Conservation (phyloP, 1,140 invertebrate genomes). For the Neuroterus valhalla region DNA sequence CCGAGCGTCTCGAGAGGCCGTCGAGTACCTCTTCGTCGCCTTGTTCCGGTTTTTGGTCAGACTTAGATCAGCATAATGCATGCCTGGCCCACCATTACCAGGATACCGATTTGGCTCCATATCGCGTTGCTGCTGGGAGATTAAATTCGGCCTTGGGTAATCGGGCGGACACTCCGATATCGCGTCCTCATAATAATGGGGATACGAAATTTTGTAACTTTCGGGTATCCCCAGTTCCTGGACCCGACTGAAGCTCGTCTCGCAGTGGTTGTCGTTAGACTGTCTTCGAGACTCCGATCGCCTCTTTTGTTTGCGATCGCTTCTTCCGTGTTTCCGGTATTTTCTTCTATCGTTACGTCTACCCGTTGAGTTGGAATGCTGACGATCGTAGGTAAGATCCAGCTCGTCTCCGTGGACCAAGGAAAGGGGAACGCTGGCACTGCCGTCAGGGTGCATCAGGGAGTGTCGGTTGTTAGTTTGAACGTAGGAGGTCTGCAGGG, state of each 20-base stretch:
- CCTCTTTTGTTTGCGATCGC: constrained; percentile 62
- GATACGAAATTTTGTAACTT: constrained; percentile 70
- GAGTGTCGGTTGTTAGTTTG: constrained; percentile 63
- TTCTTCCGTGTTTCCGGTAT: constrained; percentile 65
- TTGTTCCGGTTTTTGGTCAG: constrained; percentile 48
- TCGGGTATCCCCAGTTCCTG: constrained; percentile 68
- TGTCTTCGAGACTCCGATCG: constrained; percentile 34
- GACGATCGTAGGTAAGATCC: constrained; percentile 46
- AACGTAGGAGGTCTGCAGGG: constrained; percentile 66
- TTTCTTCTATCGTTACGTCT: constrained; percentile 68
- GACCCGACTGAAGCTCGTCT: constrained; percentile 62
- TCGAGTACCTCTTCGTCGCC: constrained; percentile 49
- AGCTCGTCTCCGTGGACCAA: constrained; percentile 45
- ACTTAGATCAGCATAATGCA: constrained; percentile 47
- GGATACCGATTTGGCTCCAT: constrained; percentile 52
- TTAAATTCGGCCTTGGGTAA: constrained; percentile 49
- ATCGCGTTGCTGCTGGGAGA: constrained; percentile 46
- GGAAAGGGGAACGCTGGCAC: constrained; percentile 43
- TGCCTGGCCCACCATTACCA: constrained; percentile 31
- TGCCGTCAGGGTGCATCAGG: constrained; percentile 48
- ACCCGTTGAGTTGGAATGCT: constrained; percentile 52
- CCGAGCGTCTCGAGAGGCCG: constrained; percentile 49
- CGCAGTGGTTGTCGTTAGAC: constrained; percentile 52
- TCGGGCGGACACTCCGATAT: constrained; percentile 62
- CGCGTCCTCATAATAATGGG: constrained; percentile 71